Evolutionary conservation across 2,113 vertebrate species (phyloP).

Genomic region (Seriola dumerili): DNA sequence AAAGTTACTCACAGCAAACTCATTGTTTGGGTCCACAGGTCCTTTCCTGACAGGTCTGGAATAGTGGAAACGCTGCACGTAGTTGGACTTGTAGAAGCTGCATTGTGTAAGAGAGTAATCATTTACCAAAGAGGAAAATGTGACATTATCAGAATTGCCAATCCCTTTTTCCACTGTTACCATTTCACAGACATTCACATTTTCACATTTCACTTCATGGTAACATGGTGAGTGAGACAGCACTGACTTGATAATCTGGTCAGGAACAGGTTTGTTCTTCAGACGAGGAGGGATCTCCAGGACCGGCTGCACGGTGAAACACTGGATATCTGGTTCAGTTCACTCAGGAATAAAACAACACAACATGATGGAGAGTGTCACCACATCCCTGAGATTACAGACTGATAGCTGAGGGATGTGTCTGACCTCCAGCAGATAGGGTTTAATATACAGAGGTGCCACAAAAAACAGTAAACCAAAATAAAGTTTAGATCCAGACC

Average conservation of each 20-base stretch:
- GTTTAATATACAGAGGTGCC: neutral
- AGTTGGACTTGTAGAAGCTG: constrained; percentile 99
- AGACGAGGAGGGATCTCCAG: constrained; percentile 94
- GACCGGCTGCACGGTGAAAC: constrained; percentile 96
- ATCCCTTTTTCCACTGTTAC: neutral
- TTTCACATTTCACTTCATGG: neutral
- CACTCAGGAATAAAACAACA: constrained; percentile 83
- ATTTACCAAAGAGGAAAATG: neutral
- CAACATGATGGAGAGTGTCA: neutral
- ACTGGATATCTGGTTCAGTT: constrained; percentile 92
- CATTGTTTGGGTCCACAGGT: constrained; percentile 94
- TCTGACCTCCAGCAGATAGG: neutral
- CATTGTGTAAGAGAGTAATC: neutral
- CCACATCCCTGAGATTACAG: neutral
- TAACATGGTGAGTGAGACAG: constrained; percentile 1
- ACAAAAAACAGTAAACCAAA: constrained; percentile 15
- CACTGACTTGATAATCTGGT: constrained; percentile 98
- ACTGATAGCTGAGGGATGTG: neutral
- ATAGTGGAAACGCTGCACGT: constrained; percentile 96
- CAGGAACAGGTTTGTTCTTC: constrained; percentile 96
- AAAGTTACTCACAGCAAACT: constrained; percentile 92
- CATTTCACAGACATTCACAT: constrained; percentile 5
- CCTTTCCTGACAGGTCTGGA: constrained; percentile 95
- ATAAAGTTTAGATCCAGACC: neutral
- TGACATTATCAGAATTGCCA: neutral